These are phyloP conservation scores for Sebastes hubbsi DNA, from an alignment of 2,797 vertebrate genomes.

Conservation along the genomic window DNA sequence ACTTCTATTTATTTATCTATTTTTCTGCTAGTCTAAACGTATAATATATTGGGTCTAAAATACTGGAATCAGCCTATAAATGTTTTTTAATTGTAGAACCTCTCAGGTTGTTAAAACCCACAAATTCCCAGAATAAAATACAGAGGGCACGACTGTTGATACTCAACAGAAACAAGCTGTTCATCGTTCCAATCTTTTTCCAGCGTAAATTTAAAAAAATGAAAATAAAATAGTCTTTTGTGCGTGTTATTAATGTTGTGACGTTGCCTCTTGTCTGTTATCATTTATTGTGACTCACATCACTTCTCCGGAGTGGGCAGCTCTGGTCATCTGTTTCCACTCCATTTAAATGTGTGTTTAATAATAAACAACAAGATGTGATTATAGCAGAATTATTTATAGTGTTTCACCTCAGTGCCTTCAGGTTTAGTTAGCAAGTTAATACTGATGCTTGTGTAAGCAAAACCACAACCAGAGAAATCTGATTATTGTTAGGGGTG, in stretches of 20 bases:
- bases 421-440: neutral
- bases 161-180: neutral
- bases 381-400: neutral
- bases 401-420: neutral
- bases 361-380: slow-evolving; percentile 3
- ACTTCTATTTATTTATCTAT: neutral
- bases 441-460: neutral
- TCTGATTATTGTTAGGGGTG: neutral
- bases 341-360: neutral
- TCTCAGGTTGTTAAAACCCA: neutral
- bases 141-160: neutral
- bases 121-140: neutral
- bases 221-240: too few relatives aligned
- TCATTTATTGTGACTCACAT: neutral
- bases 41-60: neutral
- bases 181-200: neutral
- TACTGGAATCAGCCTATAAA: neutral
- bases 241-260: neutral
- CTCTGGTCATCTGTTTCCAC: slow-evolving; percentile 1
- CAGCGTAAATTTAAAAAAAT: neutral
- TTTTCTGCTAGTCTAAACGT: neutral
- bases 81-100: neutral
- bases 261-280: neutral
- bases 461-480: neutral
- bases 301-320: neutral